phyloP scores from a whole-genome alignment of 2,797 vertebrate species.

The Phyllotis vaccarum region DNA sequence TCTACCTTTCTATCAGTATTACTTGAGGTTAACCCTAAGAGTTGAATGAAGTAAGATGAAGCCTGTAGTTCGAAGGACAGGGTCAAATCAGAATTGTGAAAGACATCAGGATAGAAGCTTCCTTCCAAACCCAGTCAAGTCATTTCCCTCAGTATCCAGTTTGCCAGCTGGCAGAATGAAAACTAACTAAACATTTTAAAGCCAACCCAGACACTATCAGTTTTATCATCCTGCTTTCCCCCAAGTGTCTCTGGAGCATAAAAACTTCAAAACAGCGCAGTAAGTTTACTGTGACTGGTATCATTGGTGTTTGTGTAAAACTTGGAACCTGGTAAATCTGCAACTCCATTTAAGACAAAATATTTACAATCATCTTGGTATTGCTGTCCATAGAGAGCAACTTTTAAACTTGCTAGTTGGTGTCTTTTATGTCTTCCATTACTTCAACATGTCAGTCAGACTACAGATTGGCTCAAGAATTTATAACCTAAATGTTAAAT shows the following conservation, averaged over 20 bases:
- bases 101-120: not conserved
- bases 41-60: not conserved
- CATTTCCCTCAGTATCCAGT: not conserved
- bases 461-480: not conserved
- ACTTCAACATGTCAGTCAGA: not conserved
- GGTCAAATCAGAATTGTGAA: rapidly evolving
- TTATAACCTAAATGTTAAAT: not conserved
- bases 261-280: not conserved
- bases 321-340: not conserved
- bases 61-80: not conserved
- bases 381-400: not conserved
- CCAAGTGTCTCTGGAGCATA: not conserved
- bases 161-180: not conserved
- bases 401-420: not conserved
- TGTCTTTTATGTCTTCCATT: not conserved
- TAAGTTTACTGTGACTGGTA: not conserved
- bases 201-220: not conserved
- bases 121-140: not conserved
- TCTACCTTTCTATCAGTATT: not conserved
- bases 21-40: not conserved
- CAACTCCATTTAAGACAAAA: not conserved
- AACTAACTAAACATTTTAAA: not conserved
- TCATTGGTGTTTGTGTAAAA: not conserved
- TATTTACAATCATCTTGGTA: not conserved
- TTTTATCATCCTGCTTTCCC: not conserved